Conservation (phyloP, 2,113 vertebrate species). For the Oncorhynchus kisutch region DNA sequence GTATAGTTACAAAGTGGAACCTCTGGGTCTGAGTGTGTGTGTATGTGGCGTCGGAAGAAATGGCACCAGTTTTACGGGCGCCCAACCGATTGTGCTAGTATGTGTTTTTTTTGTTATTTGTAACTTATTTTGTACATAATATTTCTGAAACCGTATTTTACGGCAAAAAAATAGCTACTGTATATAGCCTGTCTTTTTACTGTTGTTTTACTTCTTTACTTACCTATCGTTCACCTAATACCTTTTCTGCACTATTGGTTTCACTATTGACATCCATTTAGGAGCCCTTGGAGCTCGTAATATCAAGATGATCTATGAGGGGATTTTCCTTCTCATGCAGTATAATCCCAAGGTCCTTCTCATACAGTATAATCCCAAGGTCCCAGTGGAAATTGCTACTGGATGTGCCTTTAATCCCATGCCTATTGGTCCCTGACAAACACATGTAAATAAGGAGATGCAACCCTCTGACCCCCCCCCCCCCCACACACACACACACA, state of each 20-base stretch:
- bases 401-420: constrained; percentile 21
- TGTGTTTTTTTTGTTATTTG: too few relatives aligned
- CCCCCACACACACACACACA: neutral
- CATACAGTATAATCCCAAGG: constrained; percentile 26
- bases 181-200: too few relatives aligned
- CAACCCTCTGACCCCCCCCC: neutral
- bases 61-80: too few relatives aligned
- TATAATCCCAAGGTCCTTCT: constrained; percentile 30
- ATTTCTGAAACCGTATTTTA: too few relatives aligned
- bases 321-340: neutral
- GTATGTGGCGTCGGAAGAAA: too few relatives aligned
- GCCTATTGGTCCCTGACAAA: constrained; percentile 10
- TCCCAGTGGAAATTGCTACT: constrained; percentile 21
- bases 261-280: neutral
- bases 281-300: neutral
- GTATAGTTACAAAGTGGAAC: constrained; percentile 12
- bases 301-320: constrained; percentile 11
- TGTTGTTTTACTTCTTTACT: too few relatives aligned
- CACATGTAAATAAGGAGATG: neutral
- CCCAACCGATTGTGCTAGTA: too few relatives aligned
- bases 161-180: too few relatives aligned
- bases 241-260: too few relatives aligned
- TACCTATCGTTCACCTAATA: too few relatives aligned
- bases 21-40: constrained; percentile 2
- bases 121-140: too few relatives aligned